Conservation (phyloP, 2,113 vertebrate species). For the Tamias sibiricus region DNA sequence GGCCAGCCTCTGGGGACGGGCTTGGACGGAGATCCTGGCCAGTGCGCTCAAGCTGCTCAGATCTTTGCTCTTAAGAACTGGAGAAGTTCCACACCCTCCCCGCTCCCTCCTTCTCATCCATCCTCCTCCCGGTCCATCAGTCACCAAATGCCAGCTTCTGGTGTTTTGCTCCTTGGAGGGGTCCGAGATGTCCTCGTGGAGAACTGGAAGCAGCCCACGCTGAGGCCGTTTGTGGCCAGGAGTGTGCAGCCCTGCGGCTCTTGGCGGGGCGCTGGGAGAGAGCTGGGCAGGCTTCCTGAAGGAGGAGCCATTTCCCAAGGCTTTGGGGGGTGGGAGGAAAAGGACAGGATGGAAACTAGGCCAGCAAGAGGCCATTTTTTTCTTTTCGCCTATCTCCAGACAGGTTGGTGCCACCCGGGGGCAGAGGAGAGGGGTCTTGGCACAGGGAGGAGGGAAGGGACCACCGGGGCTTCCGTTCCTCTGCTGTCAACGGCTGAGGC, state of each 20-base stretch:
- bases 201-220: not conserved
- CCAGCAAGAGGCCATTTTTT: not conserved
- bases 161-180: not conserved
- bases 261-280: not conserved
- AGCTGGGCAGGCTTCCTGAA: not conserved
- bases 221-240: not conserved
- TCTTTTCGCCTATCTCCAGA: not conserved
- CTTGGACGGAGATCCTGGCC: not conserved
- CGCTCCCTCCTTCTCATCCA: not conserved
- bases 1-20: constrained; percentile 18
- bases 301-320: not conserved
- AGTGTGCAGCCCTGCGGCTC: not conserved
- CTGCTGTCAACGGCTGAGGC: not conserved
- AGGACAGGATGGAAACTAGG: not conserved
- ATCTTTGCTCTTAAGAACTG: not conserved
- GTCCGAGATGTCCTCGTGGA: not conserved
- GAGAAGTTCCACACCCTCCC: not conserved
- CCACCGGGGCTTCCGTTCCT: not conserved
- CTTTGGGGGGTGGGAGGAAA: not conserved
- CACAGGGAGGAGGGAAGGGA: not conserved
- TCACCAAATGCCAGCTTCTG: not conserved
- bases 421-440: not conserved
- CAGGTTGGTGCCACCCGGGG: not conserved
- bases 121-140: not conserved
- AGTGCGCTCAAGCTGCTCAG: not conserved